Evolutionary conservation across 2,113 vertebrate species (phyloP), one percentile per base, ranked within the genome.

Genomic region (Hystrix brachyura): DNA sequence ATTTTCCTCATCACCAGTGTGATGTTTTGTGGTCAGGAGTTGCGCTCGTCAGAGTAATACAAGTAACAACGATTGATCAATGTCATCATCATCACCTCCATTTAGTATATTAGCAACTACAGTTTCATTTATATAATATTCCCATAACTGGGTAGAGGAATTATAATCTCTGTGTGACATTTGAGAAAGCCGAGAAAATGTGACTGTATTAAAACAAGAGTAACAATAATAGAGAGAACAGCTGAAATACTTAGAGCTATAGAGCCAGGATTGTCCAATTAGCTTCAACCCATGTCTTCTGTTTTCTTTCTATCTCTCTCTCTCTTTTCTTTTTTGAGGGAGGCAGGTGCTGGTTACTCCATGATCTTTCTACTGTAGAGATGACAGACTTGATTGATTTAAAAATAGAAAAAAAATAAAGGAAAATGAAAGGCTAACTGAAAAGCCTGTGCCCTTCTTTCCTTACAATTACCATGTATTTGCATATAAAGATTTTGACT

Each of bases 11-110:
- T 7, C 23, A 48, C 3, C 5, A 32, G 1, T 38, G 15, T 46
- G 59, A 60, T 10, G 0, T 53, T 43, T 46, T 62, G 59, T 65
- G 25, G 29, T 92, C 87, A 80, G 25, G 25, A 18, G 71, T 48
- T 89, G 32, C 5, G 83, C 29, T 92, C 83, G 48, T 64, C 48
- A 76, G 6, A 48, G 15, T 93, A 69, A 87, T 69, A 76, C 78
- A 95, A 59, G 11, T 55, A 84, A 55, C 21, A 83, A 17, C 74
- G 87, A 90, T 94, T 85, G 74, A 86, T 91, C 67, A 80, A 23
- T 23, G 29, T 27, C 55, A 74, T 87, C 43, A n/a, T 67, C 14
- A 27, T 46, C 65, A n/a, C n/a, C 34, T 91, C 83, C 87, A 87
- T 82, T 65, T 83, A 76, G 34, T 69, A 23, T 3, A 29, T 51